Evolutionary conservation across 2,797 vertebrate species (phyloP).

Genomic region (Ficedula albicollis): DNA sequence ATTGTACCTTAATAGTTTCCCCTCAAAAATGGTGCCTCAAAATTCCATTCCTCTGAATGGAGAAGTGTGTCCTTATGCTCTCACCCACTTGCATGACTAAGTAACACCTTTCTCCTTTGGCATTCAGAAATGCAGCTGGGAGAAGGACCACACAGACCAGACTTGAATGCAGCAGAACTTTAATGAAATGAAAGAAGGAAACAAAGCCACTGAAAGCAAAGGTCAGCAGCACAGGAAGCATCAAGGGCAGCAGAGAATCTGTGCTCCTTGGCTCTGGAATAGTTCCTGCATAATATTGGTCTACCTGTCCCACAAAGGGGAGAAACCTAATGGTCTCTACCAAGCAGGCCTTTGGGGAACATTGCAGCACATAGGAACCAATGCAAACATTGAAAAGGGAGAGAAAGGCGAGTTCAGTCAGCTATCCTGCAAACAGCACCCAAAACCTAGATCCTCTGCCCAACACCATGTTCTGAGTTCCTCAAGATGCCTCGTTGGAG

Average conservation of each 20-base stretch:
- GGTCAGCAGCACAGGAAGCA: neutral
- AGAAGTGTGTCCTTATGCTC: neutral
- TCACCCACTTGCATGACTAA: neutral
- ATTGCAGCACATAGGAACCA: neutral
- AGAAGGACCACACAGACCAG: neutral
- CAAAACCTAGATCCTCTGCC: neutral
- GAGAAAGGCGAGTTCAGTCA: neutral
- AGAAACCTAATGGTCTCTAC: neutral
- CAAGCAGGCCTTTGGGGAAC: neutral
- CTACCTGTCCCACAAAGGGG: neutral
- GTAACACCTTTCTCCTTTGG: neutral
- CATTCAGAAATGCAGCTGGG: neutral
- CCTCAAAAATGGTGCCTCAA: too few relatives aligned
- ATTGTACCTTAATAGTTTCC: neutral
- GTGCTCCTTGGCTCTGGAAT: neutral
- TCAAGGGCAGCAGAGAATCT: neutral
- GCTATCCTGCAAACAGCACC: neutral
- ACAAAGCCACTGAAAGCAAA: neutral
- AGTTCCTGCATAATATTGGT: neutral
- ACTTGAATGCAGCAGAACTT: neutral
- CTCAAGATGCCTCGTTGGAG: neutral
- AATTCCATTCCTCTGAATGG: neutral
- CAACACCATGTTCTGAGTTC: neutral
- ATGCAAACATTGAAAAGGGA: neutral
- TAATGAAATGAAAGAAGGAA: neutral